A percentile compares a stretch with the other conserved stretches of the same genome.
These are phyloP conservation scores for Thecophora atra DNA, from an alignment of 2,888 invertebrate species.

Conservation along the genomic window DNA sequence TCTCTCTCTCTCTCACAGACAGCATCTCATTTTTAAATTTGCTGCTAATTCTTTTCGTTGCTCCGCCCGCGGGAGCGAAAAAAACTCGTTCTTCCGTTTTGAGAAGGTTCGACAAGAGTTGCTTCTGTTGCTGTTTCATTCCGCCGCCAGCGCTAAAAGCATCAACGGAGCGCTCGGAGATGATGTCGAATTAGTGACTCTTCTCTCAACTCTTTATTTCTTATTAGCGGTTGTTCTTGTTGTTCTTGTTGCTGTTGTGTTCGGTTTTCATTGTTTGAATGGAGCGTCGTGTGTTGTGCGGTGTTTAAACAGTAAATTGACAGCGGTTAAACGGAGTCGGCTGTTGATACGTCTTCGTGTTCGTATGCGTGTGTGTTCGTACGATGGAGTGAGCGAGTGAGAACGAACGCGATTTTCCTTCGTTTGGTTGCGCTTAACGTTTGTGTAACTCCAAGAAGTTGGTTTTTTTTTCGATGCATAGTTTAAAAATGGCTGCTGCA, in stretches of 20 bases:
- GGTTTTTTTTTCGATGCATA: neutral
- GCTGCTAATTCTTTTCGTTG: no score
- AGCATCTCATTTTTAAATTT: no score
- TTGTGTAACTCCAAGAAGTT: no score
- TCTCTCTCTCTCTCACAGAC: no score
- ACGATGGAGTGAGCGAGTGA: neutral
- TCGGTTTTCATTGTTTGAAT: conserved; percentile 53
- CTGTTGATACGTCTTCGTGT: conserved; percentile 10
- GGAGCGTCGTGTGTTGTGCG: conserved; percentile 56
- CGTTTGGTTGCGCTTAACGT: no score
- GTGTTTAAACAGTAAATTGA: conserved; percentile 65
- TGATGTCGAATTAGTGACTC: neutral
- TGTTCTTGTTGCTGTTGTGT: conserved; percentile 47
- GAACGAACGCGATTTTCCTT: no score
- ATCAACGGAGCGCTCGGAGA: neutral
- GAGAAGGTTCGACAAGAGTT: neutral
- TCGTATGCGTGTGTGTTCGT: neutral
- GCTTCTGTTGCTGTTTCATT: conserved; percentile 29
- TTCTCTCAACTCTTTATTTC: conserved; percentile 1
- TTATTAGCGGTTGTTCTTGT: conserved; percentile 49
- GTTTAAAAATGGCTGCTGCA: conserved; percentile 51
- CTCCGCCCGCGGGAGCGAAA: conserved; percentile 5
- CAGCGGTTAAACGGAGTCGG: conserved; percentile 61
- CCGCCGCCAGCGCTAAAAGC: neutral
- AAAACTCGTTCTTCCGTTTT: conserved; percentile 10